Evolutionary conservation across 2,113 vertebrate species (phyloP), one percentile per base, ranked within the genome.

Genomic region (Saimiri boliviensis): DNA sequence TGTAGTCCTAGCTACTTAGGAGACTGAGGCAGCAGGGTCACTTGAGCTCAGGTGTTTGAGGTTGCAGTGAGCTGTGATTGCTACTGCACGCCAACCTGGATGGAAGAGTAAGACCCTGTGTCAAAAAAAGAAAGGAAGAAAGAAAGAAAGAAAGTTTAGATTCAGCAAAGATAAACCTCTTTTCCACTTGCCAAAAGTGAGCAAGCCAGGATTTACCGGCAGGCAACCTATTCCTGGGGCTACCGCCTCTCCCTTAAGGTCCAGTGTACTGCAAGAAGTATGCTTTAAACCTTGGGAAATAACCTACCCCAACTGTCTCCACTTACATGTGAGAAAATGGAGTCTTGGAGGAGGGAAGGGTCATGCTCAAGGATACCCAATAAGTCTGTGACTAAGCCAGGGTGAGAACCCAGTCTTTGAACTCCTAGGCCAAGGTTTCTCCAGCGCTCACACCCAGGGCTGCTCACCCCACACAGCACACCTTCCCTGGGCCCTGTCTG

Each of bases 201-300:
- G 54, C 74, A 91, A 32, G 45, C 11, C 12, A 47, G 52, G 49
- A 45, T 76, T 86, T 52, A 70, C 21, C 86, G 25, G 25, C 37
- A 83, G 23, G 35, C 37, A 47, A 8, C 70, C 88, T 32, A 30
- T 77, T 80, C 10, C 3, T 42, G 74, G 86, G 47, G 32, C 16
- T 6, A 54, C 49, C 10, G 19, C n/a, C 25, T 47, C 25, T 23
- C 23, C 9, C 27, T n/a, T 37, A 5, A 37, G 27, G 30, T 58
- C 16, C 30, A 52, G 17, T 32, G 30, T 14, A 49, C 35, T 91
- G 76, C 21, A 3, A 52, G 54, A 70, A 40, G 35, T 93, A 45
- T 60, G 42, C 60, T 76, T 89, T 77, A 37, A 82, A 71, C 58
- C 80, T 81, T 89, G 84, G 84, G 83, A 81, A 77, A 89, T 92